Evolutionary conservation across 2,888 invertebrate genomes (phyloP).

Genomic region (Coleophora flavipennella): DNA sequence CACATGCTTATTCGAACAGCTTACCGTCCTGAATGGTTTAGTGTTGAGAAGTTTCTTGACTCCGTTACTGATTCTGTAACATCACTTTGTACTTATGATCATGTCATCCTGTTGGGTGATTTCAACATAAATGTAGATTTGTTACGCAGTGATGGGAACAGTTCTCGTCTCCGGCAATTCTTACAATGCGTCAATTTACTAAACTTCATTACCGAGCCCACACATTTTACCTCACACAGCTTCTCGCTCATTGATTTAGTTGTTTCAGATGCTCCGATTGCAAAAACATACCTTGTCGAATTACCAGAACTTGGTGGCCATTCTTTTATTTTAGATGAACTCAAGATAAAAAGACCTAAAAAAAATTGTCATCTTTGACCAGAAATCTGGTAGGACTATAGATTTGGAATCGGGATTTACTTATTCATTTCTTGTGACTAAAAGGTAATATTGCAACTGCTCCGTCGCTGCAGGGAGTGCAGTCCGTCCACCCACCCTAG

Average conservation of each 20-base stretch:
- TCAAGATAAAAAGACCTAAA: conserved; percentile 3
- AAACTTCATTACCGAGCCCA: background rate
- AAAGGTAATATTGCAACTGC: too few relatives aligned
- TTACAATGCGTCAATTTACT: background rate
- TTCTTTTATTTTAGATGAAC: background rate
- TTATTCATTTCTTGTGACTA: too few relatives aligned
- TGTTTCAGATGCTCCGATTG: background rate
- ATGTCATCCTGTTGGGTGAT: conserved; percentile 3
- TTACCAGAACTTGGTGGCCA: conserved; percentile 3
- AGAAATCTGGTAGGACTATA: too few relatives aligned
- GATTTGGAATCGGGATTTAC: too few relatives aligned
- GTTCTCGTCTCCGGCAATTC: background rate
- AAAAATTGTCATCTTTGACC: too few relatives aligned
- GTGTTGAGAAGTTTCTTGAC: conserved; percentile 4
- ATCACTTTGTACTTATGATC: conserved; percentile 1
- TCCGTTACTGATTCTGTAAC: conserved; percentile 2
- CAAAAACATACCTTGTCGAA: background rate
- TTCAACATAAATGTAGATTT: conserved; percentile 6
- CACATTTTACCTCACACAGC: conserved; percentile 4
- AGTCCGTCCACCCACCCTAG: too few relatives aligned
- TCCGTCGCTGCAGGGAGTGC: too few relatives aligned
- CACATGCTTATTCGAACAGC: conserved; percentile 5
- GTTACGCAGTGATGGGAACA: background rate
- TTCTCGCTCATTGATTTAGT: conserved; percentile 2
- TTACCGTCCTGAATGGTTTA: conserved; percentile 4